Conservation (phyloP, 1,140 invertebrate genomes). For the Brevipalpus yothersi region DNA sequence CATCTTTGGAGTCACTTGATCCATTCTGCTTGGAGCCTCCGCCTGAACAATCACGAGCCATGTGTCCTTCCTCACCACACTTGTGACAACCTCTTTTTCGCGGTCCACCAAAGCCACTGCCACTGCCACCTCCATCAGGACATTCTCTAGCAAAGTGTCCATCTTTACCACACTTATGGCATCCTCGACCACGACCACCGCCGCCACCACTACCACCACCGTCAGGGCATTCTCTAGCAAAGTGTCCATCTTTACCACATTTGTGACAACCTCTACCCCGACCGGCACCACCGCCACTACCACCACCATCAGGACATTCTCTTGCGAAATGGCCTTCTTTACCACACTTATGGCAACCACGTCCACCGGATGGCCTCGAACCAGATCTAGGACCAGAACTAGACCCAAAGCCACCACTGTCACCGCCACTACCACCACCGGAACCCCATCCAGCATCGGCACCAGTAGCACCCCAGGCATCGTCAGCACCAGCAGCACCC, state of each 20-base stretch:
- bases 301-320: constrained; percentile 12
- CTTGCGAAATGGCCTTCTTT: constrained; percentile 13
- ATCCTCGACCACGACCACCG: background rate
- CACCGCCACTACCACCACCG: background rate
- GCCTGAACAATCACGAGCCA: background rate
- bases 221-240: constrained; percentile 13
- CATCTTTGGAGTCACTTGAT: background rate
- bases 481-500: background rate
- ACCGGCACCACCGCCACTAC: background rate
- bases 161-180: constrained; percentile 11
- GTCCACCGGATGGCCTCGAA: background rate
- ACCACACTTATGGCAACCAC: constrained; percentile 11
- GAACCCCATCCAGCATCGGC: background rate
- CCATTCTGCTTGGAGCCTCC: background rate
- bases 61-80: background rate
- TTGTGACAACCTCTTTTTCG: background rate
- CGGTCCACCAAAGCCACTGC: background rate
- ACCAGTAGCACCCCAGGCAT: background rate
- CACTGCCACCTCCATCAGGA: constrained; percentile 4
- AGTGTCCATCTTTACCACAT: constrained; percentile 12
- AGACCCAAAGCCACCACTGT: no score
- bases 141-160: constrained; percentile 15
- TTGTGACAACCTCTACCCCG: constrained; percentile 10
- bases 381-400: background rate
- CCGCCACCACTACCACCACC: background rate